Conservation (phyloP, 2,888 invertebrate species). For the Patella ulyssiponensis region DNA sequence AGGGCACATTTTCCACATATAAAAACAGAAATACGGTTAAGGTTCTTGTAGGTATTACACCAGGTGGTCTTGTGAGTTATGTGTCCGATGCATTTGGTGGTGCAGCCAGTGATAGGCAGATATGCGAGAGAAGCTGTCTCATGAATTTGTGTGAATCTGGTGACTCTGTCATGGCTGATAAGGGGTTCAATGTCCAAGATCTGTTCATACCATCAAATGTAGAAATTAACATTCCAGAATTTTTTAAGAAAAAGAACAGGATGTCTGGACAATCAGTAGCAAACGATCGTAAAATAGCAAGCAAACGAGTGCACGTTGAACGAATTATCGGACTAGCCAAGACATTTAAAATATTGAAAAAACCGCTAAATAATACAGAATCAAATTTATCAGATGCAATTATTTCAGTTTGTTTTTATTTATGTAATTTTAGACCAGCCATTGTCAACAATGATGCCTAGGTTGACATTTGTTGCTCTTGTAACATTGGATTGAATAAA, state of each 20-base stretch:
- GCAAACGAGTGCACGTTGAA: conserved; percentile 45
- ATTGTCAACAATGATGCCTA: not conserved
- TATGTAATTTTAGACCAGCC: conserved; percentile 15
- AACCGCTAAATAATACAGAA: not conserved
- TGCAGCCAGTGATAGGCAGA: conserved; percentile 41
- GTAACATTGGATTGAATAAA: too few relatives aligned
- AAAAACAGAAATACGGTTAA: conserved; percentile 28
- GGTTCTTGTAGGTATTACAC: conserved; percentile 26
- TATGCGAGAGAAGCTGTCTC: conserved; percentile 35
- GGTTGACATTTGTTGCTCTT: not conserved
- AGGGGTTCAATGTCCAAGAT: conserved; percentile 26
- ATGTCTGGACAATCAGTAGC: conserved; percentile 29
- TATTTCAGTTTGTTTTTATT: conserved; percentile 14
- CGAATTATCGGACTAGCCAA: conserved; percentile 39
- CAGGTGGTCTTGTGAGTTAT: conserved; percentile 23
- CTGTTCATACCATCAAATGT: conserved; percentile 37
- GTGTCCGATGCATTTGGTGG: conserved; percentile 34
- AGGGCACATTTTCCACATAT: not conserved
- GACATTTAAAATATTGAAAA: conserved; percentile 27
- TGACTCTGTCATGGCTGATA: conserved; percentile 38
- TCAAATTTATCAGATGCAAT: conserved; percentile 6
- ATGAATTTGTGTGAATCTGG: conserved; percentile 33
- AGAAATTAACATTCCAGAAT: conserved; percentile 40
- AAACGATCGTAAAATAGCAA: conserved; percentile 38
- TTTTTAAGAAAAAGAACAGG: conserved; percentile 40